A percentile compares a stretch with the other conserved stretches of the same genome.
These are phyloP conservation scores for Blastobasis adustella DNA, from an alignment of 2,888 invertebrate species.

Conservation along the genomic window DNA sequence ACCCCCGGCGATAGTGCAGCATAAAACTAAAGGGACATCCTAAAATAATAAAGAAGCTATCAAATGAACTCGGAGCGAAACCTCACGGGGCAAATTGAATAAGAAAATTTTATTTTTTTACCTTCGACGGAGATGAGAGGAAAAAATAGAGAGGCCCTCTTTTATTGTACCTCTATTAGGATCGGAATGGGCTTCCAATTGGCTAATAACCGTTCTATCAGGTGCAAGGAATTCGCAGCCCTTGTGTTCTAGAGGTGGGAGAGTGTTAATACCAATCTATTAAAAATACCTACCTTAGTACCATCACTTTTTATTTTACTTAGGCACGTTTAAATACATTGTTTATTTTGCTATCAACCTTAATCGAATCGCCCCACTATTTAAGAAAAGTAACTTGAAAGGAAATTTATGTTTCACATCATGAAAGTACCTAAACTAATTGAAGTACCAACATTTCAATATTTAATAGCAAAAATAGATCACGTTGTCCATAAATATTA, in stretches of 20 bases:
- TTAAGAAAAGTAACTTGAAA: too few species aligned
- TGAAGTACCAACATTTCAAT: too few species aligned
- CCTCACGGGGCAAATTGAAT: slow-evolving; percentile 52
- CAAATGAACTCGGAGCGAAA: slow-evolving; percentile 20
- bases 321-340: too few species aligned
- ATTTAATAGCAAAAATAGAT: too few species aligned
- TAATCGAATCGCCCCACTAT: too few species aligned
- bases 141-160: slow-evolving; percentile 58
- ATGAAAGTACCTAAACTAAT: too few species aligned
- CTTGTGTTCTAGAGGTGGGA: slow-evolving; percentile 31
- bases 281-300: not conserved
- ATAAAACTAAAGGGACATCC: too few species aligned
- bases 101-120: slow-evolving; percentile 57
- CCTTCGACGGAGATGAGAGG: slow-evolving; percentile 48
- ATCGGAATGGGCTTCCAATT: slow-evolving; percentile 67
- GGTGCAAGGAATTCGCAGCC: slow-evolving; percentile 71
- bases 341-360: too few species aligned
- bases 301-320: not conserved
- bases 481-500: too few species aligned
- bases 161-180: slow-evolving; percentile 73
- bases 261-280: slow-evolving; percentile 12
- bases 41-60: slow-evolving; percentile 16
- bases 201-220: slow-evolving; percentile 74
- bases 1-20: too few species aligned
- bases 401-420: too few species aligned